Percentiles rank a stretch among this genome's conserved stretches.
Conservation (phyloP, 2,888 invertebrate species). For the Arrhopalites spinosus region DNA sequence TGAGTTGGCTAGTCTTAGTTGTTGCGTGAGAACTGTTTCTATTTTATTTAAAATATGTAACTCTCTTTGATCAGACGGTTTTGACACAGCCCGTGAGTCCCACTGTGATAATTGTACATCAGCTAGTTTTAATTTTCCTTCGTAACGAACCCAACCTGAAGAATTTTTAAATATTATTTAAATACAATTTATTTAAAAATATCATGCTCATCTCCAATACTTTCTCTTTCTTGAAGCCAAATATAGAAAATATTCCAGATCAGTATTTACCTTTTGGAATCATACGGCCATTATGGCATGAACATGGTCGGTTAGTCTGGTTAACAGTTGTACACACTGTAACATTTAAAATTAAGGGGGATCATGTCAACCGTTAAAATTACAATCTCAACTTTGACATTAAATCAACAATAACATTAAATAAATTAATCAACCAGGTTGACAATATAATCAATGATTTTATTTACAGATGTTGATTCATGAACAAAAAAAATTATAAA, state of each 20-base stretch:
- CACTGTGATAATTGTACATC: slow-evolving; percentile 28
- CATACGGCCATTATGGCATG: slow-evolving; percentile 34
- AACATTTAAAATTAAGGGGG: no score
- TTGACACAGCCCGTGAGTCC: slow-evolving; percentile 29
- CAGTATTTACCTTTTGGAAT: slow-evolving; percentile 34
- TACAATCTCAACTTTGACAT: no score
- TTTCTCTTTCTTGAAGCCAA: no score
- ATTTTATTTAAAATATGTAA: slow-evolving; percentile 29
- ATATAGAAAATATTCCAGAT: no score
- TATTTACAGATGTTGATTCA: no score
- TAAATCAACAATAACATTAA: no score
- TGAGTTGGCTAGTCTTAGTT: slow-evolving; percentile 13
- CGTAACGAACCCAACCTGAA: slow-evolving; percentile 36
- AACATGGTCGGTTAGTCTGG: slow-evolving; percentile 25
- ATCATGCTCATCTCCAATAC: no score
- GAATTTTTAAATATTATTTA: background rate
- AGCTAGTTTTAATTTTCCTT: slow-evolving; percentile 34
- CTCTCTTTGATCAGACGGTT: slow-evolving; percentile 30
- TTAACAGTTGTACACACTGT: slow-evolving; percentile 26
- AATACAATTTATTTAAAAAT: no score
- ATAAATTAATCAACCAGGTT: no score
- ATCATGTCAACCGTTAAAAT: no score
- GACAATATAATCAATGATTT: no score
- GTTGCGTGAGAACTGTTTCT: slow-evolving; percentile 22
- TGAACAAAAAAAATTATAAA: no score